Evolutionary conservation across 2,113 vertebrate species (phyloP).

Genomic region (Benitochromis conjunctus): DNA sequence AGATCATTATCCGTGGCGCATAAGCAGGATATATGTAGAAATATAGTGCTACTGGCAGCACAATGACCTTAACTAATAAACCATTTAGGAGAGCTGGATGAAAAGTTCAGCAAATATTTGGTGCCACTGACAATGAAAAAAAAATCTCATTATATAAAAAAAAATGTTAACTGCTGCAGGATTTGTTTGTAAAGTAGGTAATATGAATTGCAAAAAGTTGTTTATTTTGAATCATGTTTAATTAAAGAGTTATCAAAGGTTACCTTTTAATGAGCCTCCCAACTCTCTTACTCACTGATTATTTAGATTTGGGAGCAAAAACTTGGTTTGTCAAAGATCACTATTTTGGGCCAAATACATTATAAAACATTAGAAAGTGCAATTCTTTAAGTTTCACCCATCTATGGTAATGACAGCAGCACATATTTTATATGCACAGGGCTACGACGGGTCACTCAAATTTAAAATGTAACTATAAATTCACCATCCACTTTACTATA

Average conservation of each 20-base stretch:
- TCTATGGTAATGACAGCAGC: background rate
- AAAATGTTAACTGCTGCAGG: rapidly evolving
- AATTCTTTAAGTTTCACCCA: background rate
- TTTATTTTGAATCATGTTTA: background rate
- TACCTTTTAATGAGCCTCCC: background rate
- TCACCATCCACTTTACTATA: background rate
- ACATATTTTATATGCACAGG: background rate
- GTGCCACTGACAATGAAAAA: background rate
- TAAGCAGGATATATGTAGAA: background rate
- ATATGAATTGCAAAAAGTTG: background rate
- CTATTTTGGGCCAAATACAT: background rate
- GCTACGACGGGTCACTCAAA: background rate
- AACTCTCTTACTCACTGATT: background rate
- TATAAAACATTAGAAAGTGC: background rate
- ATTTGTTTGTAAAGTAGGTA: background rate
- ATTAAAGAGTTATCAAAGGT: background rate
- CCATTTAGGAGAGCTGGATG: background rate
- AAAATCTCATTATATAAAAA: background rate
- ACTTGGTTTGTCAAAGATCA: background rate
- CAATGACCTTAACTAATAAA: conserved; percentile 27
- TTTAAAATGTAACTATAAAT: background rate
- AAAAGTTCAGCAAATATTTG: background rate
- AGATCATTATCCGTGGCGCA: conserved; percentile 20
- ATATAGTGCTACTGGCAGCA: background rate
- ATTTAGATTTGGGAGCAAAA: background rate